These are phyloP conservation scores for Battus philenor DNA, from an alignment of 1,140 invertebrate genomes.

Conservation along the genomic window DNA sequence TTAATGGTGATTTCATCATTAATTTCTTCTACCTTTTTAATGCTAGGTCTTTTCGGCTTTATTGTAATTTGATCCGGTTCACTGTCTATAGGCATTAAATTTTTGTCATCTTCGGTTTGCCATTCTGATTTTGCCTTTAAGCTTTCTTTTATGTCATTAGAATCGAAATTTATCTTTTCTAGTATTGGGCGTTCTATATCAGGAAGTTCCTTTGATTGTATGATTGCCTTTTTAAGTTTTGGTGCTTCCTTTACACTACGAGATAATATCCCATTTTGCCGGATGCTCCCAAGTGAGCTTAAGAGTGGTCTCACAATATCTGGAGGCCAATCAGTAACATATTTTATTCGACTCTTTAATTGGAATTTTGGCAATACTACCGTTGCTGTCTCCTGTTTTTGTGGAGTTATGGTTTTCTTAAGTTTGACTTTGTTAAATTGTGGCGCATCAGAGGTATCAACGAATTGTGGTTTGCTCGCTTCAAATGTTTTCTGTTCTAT, in stretches of 20 bases:
- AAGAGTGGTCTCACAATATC: slow-evolving; percentile 70
- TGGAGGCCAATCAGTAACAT: slow-evolving; percentile 79
- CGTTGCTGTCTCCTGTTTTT: slow-evolving; percentile 68
- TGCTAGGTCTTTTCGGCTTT: slow-evolving; percentile 66
- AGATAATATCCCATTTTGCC: slow-evolving; percentile 80
- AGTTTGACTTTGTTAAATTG: slow-evolving; percentile 79
- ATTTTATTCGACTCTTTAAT: slow-evolving; percentile 79
- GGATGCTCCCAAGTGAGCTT: slow-evolving; percentile 73
- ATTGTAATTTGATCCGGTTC: slow-evolving; percentile 77
- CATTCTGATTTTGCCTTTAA: slow-evolving; percentile 23
- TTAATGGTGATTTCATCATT: slow-evolving; percentile 84
- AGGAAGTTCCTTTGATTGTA: not conserved
- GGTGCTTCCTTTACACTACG: slow-evolving; percentile 82
- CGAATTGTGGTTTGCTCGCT: not conserved
- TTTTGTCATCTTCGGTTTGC: slow-evolving; percentile 13
- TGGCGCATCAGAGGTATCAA: not conserved
- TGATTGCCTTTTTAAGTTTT: slow-evolving; percentile 79
- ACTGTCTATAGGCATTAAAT: slow-evolving; percentile 30
- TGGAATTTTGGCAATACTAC: slow-evolving; percentile 79
- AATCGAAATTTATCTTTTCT: slow-evolving; percentile 65
- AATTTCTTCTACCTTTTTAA: slow-evolving; percentile 80
- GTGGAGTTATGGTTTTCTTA: slow-evolving; percentile 73
- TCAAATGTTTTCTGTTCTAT: not conserved
- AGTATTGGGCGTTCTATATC: slow-evolving; percentile 14
- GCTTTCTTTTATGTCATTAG: slow-evolving; percentile 52